These are phyloP conservation scores for Potorous gilbertii DNA, from an alignment of 2,797 vertebrate species.

Conservation along the genomic window DNA sequence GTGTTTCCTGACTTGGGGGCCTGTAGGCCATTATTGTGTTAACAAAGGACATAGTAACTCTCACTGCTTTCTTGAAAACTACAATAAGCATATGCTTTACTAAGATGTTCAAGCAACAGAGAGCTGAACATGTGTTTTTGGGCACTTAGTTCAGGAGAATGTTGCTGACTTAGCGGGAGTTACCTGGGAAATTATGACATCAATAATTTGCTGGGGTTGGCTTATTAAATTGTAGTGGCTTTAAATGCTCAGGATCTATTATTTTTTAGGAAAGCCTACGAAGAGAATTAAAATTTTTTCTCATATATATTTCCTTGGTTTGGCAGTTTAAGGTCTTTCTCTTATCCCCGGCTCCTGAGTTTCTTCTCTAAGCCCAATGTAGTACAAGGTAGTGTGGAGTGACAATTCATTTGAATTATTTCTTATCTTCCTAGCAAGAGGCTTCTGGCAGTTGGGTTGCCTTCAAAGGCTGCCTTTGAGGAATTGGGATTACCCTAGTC, in stretches of 20 bases:
- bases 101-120: conserved; percentile 56
- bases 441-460: not conserved
- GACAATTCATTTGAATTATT: conserved; percentile 9
- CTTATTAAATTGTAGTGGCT: not conserved
- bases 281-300: not conserved
- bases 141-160: not conserved
- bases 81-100: conserved; percentile 27
- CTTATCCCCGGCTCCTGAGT: conserved; percentile 22
- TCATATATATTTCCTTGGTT: conserved; percentile 20
- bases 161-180: not conserved
- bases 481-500: conserved; percentile 39
- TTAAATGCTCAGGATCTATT: not conserved
- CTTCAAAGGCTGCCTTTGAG: conserved; percentile 8
- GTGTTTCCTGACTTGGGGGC: not conserved
- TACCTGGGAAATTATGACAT: not conserved
- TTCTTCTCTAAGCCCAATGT: conserved; percentile 10
- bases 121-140: not conserved
- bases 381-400: conserved; percentile 11
- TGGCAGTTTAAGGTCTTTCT: conserved; percentile 4
- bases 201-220: not conserved
- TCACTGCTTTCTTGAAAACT: conserved; percentile 20
- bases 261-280: not conserved
- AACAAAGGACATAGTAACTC: not conserved
- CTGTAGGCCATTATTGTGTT: conserved; percentile 12
- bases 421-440: conserved; percentile 23